Percentiles rank a stretch among this genome's conserved stretches.
Evolutionary conservation across 2,797 vertebrate genomes (phyloP).

Genomic region (Poeciliopsis turneri): DNA sequence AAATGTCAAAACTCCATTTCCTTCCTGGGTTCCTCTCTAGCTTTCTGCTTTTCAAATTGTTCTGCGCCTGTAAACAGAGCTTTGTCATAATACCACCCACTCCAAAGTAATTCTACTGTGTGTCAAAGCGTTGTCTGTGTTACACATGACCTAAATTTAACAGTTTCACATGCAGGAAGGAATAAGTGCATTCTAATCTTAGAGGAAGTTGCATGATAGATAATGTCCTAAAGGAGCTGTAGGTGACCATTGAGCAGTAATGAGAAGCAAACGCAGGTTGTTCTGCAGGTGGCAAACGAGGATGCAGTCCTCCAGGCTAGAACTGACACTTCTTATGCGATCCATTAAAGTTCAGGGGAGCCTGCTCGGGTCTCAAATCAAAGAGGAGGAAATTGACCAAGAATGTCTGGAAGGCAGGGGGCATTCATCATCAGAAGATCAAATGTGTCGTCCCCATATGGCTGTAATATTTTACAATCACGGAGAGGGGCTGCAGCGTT

Average conservation of each 20-base stretch:
- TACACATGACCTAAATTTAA: conserved; percentile 11
- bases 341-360: conserved; percentile 66
- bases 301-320: conserved; percentile 44
- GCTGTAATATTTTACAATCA: conserved; percentile 65
- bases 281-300: conserved; percentile 35
- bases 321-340: conserved; percentile 59
- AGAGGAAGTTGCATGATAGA: not conserved
- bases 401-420: conserved; percentile 70
- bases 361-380: conserved; percentile 64
- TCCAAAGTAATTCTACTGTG: conserved; percentile 23
- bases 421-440: conserved; percentile 72
- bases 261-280: conserved; percentile 35
- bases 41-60: conserved; percentile 8
- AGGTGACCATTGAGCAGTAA: conserved; percentile 17
- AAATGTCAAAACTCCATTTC: conserved; percentile 4
- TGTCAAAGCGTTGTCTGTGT: conserved; percentile 23
- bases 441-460: conserved; percentile 68
- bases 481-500: conserved; percentile 32
- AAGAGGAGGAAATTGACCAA: conserved; percentile 73
- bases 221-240: conserved; percentile 10
- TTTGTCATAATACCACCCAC: not conserved
- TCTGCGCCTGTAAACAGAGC: conserved; percentile 30
- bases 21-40: not conserved
- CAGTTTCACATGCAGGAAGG: not conserved
- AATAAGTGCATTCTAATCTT: not conserved